These are phyloP conservation scores for Crenichthys baileyi DNA, from an alignment of 2,797 vertebrate species.

Conservation along the genomic window DNA sequence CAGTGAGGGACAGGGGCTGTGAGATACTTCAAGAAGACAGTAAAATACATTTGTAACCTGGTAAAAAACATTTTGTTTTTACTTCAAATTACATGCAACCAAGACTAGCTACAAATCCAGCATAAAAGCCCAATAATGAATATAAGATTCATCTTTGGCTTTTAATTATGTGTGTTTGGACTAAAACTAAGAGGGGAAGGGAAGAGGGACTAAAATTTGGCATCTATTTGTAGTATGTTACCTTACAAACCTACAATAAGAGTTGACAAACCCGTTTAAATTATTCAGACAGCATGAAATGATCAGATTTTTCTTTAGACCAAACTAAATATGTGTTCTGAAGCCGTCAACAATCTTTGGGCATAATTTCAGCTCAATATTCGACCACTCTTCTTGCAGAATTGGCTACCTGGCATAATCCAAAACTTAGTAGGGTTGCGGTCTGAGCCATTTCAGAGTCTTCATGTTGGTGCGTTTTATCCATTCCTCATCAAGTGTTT, in stretches of 20 bases:
- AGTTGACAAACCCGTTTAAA: background rate
- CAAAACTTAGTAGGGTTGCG: too few species aligned
- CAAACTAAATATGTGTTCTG: too few species aligned
- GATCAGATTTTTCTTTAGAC: too few species aligned
- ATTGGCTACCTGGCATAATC: too few species aligned
- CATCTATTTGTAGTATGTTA: background rate
- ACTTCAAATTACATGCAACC: background rate
- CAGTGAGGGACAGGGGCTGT: slow-evolving; percentile 10
- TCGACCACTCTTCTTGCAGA: too few species aligned
- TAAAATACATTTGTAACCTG: slow-evolving; percentile 2
- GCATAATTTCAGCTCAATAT: too few species aligned
- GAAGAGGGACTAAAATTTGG: background rate
- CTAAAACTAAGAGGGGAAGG: background rate
- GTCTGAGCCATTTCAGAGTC: too few species aligned
- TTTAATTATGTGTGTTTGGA: background rate
- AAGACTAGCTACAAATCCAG: background rate
- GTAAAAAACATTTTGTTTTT: background rate
- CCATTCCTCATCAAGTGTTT: too few species aligned
- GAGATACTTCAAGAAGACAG: background rate
- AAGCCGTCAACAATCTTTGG: too few species aligned
- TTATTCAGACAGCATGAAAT: background rate
- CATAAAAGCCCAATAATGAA: background rate
- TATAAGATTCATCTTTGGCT: background rate
- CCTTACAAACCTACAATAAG: background rate
- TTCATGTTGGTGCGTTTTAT: too few species aligned